phyloP scores from a whole-genome alignment of 1,140 invertebrate genomes.

The Ptiloglossa arizonensis region DNA sequence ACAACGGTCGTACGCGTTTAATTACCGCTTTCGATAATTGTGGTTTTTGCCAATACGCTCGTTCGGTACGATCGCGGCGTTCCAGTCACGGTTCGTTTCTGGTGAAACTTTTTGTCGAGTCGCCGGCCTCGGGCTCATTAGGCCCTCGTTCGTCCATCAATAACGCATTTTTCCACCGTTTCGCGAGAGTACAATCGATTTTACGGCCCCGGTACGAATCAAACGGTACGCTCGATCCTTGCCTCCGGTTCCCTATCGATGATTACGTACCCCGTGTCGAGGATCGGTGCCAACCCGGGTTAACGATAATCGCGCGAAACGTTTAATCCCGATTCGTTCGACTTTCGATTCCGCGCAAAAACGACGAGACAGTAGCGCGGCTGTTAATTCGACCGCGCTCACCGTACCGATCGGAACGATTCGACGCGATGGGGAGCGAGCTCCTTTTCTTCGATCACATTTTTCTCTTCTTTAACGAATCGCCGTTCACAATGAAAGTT shows the following conservation, averaged over 20 bases:
- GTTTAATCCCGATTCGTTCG: not conserved
- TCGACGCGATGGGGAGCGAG: not conserved
- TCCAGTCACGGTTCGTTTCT: constrained; percentile 17
- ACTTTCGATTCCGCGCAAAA: not conserved
- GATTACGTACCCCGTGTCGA: no score
- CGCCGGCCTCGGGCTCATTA: constrained; percentile 3
- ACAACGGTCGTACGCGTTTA: constrained; percentile 59
- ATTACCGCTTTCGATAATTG: constrained; percentile 70
- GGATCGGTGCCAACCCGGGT: no score
- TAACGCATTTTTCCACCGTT: constrained; percentile 21
- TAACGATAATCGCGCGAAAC: not conserved
- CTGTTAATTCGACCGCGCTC: constrained; percentile 1
- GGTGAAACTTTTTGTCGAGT: not conserved
- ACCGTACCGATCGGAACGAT: not conserved
- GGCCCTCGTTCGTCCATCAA: constrained; percentile 25
- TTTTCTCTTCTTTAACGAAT: not conserved
- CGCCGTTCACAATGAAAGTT: not conserved
- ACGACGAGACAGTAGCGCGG: not conserved
- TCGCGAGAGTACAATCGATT: constrained; percentile 6
- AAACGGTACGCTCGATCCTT: not conserved
- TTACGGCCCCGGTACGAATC: constrained; percentile 1
- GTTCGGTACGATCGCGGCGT: constrained; percentile 13
- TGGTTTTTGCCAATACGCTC: constrained; percentile 56
- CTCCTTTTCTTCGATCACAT: not conserved
- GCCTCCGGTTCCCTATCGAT: not conserved